Base-by-base conservation (phyloP, 2,797 vertebrate genomes). In the Anableps anableps region DNA sequence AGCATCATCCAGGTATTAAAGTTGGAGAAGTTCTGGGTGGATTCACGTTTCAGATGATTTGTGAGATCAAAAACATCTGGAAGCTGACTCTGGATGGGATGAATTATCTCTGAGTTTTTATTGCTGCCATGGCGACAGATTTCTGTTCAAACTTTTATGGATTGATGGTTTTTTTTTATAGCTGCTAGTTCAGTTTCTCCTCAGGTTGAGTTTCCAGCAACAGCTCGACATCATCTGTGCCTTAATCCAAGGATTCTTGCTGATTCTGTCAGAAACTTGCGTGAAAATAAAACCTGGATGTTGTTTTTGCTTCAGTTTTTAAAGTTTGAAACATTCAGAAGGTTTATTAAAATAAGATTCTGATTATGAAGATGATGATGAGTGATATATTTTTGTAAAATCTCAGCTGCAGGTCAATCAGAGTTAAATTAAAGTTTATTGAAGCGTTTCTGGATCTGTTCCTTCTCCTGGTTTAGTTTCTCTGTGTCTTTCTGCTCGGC, bases 111-210 rank as follows among this genome's bases (percentile, higher is more conserved):
- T 68, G 9, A 3, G 13, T 41, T 41, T n/a, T n/a, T 43, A 70
- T 43, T n/a, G 38, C 38, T 70, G n/a, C 38, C 10, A 14, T 43
- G 23, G 10, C 7, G 66, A 43, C 2, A 14, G 4, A 21, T 66
- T 70, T 29, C 43, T 71, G 23, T 5, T 70, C n/a, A 70, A n/a
- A n/a, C 38, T n/a, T 43, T 70, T 70, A 68, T 23, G 23, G 31
- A 31, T 34, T 72, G 31, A 73, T 73, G 23, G 4, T n/a, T n/a
- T n/a, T n/a, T n/a, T 66, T 38, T 66, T 10, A 41, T 68, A 10
- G 64, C 66, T 70, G 66, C 66, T 70, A 38, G 38, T 43, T n/a
- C 66, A 38, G 64, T 41, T 66, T 38, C 62, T 66, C 34, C 34
- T 64, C 62, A 68, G 64, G 8, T 68, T 21, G 31, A 64, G 19